These are phyloP conservation scores for Diplogasteroides magnus DNA, from an alignment of 1,140 invertebrate genomes.

Conservation along the genomic window DNA sequence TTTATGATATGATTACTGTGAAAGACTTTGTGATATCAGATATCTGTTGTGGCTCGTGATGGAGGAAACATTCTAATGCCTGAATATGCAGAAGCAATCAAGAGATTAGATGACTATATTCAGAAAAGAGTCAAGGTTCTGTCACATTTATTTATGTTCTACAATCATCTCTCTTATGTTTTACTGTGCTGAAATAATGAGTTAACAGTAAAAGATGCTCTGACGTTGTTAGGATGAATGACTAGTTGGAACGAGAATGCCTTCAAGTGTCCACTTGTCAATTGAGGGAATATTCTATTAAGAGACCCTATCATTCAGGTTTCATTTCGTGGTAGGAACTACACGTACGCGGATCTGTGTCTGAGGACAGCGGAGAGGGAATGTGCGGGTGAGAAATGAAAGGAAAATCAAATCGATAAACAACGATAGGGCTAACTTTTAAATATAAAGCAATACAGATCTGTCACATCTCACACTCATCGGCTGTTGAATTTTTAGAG, in stretches of 20 bases:
- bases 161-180: neutral
- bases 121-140: constrained; percentile 43
- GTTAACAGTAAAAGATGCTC: no score
- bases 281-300: no score
- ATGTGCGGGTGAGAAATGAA: neutral
- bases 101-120: constrained; percentile 43
- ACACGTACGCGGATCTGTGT: constrained; percentile 46
- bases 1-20: neutral
- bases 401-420: no score
- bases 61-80: constrained; percentile 48
- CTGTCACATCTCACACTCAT: no score
- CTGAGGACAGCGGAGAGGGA: constrained; percentile 12
- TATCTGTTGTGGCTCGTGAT: constrained; percentile 45
- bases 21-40: constrained; percentile 25
- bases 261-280: no score
- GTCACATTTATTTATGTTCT: constrained; percentile 1
- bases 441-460: no score
- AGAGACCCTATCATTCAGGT: constrained; percentile 17
- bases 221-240: no score
- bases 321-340: constrained; percentile 34
- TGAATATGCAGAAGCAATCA: constrained; percentile 46
- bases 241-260: no score
- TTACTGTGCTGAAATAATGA: no score
- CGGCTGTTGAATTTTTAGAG: no score
- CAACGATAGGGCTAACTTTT: no score